Percentiles rank a stretch among this genome's conserved stretches.
Evolutionary conservation across 2,113 vertebrate species (phyloP).

Genomic region (Odontophorus gujanensis): DNA sequence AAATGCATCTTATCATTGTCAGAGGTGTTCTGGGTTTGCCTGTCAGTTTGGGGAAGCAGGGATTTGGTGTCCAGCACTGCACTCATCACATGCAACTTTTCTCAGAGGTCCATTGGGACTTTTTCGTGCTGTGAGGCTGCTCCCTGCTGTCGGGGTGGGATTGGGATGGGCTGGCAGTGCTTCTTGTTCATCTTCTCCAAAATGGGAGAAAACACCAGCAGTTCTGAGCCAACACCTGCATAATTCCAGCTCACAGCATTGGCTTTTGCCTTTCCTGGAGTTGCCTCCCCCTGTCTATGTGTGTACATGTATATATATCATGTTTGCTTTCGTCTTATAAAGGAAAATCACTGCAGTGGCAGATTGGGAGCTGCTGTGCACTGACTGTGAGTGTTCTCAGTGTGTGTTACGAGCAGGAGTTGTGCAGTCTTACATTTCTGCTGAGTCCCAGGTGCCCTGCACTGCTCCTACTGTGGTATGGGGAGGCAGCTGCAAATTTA

Average conservation of each 20-base stretch:
- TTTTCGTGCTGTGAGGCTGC: not conserved
- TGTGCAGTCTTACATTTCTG: not conserved
- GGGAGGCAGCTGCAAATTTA: not conserved
- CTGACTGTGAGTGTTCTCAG: not conserved
- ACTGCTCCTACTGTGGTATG: not conserved
- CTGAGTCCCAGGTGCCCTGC: not conserved
- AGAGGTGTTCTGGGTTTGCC: not conserved
- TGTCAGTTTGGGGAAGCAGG: not conserved
- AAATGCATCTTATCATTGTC: not conserved
- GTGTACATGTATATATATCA: too few species aligned
- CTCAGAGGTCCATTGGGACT: not conserved
- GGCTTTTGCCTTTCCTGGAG: not conserved
- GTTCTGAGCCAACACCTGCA: not conserved
- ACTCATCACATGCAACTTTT: rapidly evolving
- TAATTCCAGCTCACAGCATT: not conserved
- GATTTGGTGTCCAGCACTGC: rapidly evolving
- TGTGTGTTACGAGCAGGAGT: not conserved
- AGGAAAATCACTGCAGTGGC: not conserved
- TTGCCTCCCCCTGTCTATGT: not conserved
- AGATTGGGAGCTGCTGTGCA: too few species aligned
- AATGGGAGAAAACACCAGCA: not conserved
- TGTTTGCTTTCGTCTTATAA: not conserved
- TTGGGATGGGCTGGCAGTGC: too few species aligned
- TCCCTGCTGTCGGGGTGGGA: not conserved
- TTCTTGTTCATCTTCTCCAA: not conserved